phyloP scores from a whole-genome alignment of 2,888 invertebrate genomes.

The Sipha maydis region DNA sequence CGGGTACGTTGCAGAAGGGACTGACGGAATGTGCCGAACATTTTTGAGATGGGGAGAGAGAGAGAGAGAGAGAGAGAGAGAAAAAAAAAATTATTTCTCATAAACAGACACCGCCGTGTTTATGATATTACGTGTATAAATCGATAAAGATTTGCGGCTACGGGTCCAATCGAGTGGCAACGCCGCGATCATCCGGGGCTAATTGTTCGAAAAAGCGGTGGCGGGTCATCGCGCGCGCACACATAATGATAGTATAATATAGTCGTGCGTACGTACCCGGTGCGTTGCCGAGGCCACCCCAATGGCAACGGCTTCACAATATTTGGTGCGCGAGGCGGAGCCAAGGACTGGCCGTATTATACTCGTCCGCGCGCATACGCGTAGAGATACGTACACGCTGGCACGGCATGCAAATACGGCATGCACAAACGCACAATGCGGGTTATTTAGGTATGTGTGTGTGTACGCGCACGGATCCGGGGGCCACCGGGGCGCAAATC shows the following conservation, averaged over 20 bases:
- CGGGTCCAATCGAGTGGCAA: conserved; percentile 53
- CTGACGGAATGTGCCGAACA: neutral
- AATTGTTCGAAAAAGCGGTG: conserved; percentile 57
- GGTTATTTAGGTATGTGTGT: neutral
- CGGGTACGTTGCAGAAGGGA: too few species aligned
- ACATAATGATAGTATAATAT: conserved; percentile 42
- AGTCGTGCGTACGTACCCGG: neutral
- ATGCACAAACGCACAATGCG: neutral
- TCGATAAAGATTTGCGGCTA: conserved; percentile 52
- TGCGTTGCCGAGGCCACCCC: neutral
- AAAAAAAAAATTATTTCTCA: neutral
- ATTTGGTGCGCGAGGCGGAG: conserved; percentile 18
- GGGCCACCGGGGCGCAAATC: conserved; percentile 49
- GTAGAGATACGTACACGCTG: neutral
- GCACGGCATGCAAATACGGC: neutral
- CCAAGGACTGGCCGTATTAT: neutral
- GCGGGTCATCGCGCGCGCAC: neutral
- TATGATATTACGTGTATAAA: conserved; percentile 16
- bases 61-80: too few species aligned
- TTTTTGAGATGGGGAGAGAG: neutral
- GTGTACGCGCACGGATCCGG: conserved; percentile 4
- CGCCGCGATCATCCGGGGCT: conserved; percentile 48
- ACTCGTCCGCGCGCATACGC: neutral
- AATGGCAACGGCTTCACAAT: neutral
- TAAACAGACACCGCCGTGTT: neutral